Conservation (phyloP, 53 echinoderm and acorn worm genomes). For the Paracentrotus lividus region DNA sequence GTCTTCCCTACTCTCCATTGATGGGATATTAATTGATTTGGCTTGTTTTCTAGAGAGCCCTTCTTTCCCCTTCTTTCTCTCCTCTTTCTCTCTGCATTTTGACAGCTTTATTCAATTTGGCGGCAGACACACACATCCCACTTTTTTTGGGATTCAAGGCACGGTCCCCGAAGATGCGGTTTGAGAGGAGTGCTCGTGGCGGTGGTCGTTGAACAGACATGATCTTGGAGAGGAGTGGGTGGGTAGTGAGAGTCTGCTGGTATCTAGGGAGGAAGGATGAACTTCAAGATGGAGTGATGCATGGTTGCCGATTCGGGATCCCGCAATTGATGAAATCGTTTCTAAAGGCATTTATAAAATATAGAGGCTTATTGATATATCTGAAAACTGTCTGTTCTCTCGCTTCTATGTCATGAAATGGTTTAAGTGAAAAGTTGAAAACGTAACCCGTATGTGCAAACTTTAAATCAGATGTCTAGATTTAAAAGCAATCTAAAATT, state of each 20-base stretch:
- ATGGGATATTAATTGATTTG: constrained; percentile 55
- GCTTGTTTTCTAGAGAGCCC: constrained; percentile 40
- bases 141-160: background rate
- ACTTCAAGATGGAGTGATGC: constrained; percentile 23
- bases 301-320: background rate
- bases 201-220: constrained; percentile 44
- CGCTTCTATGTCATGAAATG: background rate
- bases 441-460: no score
- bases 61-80: background rate
- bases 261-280: constrained; percentile 4
- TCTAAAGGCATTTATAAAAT: background rate
- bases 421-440: no score
- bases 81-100: constrained; percentile 40
- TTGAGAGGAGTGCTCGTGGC: constrained; percentile 38
- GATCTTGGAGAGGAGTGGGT: constrained; percentile 31
- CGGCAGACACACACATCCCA: constrained; percentile 39
- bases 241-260: background rate
- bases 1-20: background rate
- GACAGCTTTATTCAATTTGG: constrained; percentile 66
- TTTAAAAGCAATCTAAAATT: no score
- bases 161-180: constrained; percentile 37
- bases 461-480: no score
- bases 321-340: background rate
- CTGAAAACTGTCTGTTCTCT: background rate
- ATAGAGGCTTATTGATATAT: background rate